Base-by-base conservation (phyloP, 1,140 invertebrate genomes). In the Oryctes rhinoceros region DNA sequence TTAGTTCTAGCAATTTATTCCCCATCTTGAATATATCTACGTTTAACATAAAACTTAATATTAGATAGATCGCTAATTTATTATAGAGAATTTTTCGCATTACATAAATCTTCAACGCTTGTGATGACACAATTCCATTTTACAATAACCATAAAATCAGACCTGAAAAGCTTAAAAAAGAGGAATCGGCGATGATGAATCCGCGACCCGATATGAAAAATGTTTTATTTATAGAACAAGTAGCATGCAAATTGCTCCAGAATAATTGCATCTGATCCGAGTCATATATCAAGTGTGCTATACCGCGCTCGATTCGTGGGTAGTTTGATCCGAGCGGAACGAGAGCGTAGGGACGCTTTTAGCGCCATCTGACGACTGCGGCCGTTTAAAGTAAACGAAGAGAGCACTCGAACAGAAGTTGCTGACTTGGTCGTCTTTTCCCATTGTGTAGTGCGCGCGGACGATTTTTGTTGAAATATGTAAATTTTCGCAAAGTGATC, bases 391-490 rank as follows among this genome's bases (percentile, higher is more conserved):
- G 81, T 83, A 82, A 80, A 82, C 79, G 80, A 79, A 81, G 82
- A 71, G 65, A 80, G 80, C 84, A 84, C 84, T 85, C 84, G 82
- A 84, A 85, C 13, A 24, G 65, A 85, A 84, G 79, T 80, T 84
- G 84, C 84, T 85, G 84, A 85, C 84, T 85, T 79, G 81, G 39
- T 10, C 18, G 39, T 71, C 65, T 71, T 71, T 80, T 75, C 78
- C 47, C 80, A 79, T 80, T 80, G 80, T 62, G 80, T 35, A 30
- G 65, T 11, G 65, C 65, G 20, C 24, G 78, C 83, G 79, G 81
- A 80, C 78, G 81, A 80, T 85, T 85, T 85, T 84, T 84, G 84
- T 85, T 84, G 81, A 83, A 81, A 84, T 85, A 85, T 85, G 84
- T 83, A 85, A 85, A 85, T 85, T 80, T 78, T 24, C 47, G n/a